Base-by-base conservation (phyloP, 2,888 invertebrate genomes). In the Pristionchus japonicus region DNA sequence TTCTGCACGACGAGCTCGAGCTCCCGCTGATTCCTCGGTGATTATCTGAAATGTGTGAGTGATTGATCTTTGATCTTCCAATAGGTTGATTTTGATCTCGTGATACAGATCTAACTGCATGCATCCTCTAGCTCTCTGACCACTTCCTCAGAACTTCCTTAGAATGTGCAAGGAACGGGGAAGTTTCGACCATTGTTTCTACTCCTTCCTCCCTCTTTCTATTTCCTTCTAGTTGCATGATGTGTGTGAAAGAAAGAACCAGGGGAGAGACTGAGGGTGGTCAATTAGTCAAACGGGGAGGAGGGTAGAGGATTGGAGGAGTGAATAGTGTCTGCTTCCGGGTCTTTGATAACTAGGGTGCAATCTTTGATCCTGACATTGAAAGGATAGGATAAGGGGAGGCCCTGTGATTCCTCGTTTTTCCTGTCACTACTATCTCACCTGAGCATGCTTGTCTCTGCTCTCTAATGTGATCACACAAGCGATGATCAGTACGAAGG, bases 391-490 rank as follows among this genome's bases (percentile, higher is more conserved):
- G n/a, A n/a, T n/a, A n/a, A n/a, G n/a, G n/a, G n/a, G n/a, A n/a
- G n/a, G n/a, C n/a, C n/a, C n/a, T n/a, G n/a, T n/a, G n/a, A n/a
- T n/a, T n/a, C n/a, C n/a, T n/a, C n/a, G n/a, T n/a, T n/a, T n/a
- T n/a, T n/a, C n/a, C n/a, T n/a, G n/a, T n/a, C n/a, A n/a, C n/a
- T n/a, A n/a, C n/a, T n/a, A n/a, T n/a, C 64, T 4, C 52, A 92
- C 92, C 92, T 92, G 91, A 4, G 98, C 97, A 0, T 98, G 95
- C 90, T 97, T 97, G 95, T 98, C 98, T 4, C 98, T 96, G 0
- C 98, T 97, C 95, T 98, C 98, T 94, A 98, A 98, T n/a, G 98
- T 98, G 97, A 98, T 97, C 87, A 99, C 98, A 94, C 98, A 98
- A 0, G 98, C 98, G 49, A 98, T 97, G 37, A 98, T 98, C 67